Conservation (phyloP, 2,113 vertebrate genomes). For the Nothoprocta pentlandii region DNA sequence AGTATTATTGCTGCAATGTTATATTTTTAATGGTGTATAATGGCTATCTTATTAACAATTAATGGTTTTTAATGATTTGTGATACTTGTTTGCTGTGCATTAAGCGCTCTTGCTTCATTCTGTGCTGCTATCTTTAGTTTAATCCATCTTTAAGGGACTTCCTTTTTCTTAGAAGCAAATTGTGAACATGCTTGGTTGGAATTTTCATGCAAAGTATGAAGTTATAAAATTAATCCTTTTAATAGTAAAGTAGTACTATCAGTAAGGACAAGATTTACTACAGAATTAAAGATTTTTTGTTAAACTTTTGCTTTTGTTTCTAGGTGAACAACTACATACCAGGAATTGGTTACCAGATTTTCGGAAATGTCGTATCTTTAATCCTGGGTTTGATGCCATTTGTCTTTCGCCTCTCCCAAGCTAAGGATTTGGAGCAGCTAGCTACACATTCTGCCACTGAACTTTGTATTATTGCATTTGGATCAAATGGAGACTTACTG, state of each 20-base stretch:
- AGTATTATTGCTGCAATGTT: not conserved
- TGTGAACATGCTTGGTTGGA: not conserved
- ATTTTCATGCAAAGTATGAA: not conserved
- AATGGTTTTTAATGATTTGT: not conserved
- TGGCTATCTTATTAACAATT: too few relatives aligned
- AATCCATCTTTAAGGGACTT: not conserved
- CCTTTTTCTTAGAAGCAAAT: not conserved
- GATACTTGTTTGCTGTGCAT: not conserved
- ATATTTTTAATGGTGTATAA: not conserved
- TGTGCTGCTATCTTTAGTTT: not conserved
- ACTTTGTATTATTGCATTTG: slow-evolving; percentile 87
- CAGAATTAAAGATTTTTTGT: not conserved
- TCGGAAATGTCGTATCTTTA: slow-evolving; percentile 91
- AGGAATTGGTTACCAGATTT: slow-evolving; percentile 96
- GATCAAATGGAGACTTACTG: slow-evolving; percentile 83
- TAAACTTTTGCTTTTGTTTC: not conserved
- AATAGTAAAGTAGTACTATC: not conserved
- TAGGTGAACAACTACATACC: slow-evolving; percentile 95
- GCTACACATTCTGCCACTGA: slow-evolving; percentile 87
- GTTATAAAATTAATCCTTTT: not conserved
- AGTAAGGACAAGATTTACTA: not conserved
- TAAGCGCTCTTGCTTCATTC: not conserved
- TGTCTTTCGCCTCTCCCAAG: slow-evolving; percentile 90
- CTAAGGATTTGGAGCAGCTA: slow-evolving; percentile 90
- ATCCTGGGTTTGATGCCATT: slow-evolving; percentile 93